phyloP scores from a whole-genome alignment of 2,113 vertebrate species.

The Hypanus sabinus region DNA sequence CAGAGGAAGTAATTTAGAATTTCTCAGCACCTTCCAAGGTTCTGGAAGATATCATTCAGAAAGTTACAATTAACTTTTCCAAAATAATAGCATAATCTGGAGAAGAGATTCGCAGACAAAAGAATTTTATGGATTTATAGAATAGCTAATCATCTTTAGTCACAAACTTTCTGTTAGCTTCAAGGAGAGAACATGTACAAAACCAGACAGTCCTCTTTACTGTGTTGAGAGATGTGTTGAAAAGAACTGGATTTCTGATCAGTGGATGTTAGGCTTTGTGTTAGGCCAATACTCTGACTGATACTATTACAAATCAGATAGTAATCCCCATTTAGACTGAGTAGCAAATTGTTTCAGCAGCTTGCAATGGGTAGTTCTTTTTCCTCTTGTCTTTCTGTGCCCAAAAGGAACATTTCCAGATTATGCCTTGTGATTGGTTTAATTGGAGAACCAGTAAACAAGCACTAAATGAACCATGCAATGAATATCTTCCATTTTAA shows the following conservation, averaged over 20 bases:
- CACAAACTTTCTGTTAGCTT: neutral
- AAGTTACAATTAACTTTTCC: neutral
- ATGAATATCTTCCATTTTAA: constrained; percentile 22
- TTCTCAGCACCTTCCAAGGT: neutral
- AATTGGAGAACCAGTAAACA: neutral
- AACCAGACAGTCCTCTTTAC: constrained; percentile 18
- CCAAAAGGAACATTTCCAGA: neutral
- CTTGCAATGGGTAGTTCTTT: neutral
- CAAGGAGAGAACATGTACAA: neutral
- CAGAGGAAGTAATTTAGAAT: neutral
- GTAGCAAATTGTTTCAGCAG: neutral
- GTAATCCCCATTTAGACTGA: neutral
- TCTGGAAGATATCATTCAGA: neutral
- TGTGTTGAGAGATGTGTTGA: neutral
- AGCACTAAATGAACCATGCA: neutral
- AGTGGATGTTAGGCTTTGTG: constrained; percentile 9
- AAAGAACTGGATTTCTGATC: neutral
- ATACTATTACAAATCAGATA: constrained; percentile 9
- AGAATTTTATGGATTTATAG: neutral
- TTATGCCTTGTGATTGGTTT: neutral
- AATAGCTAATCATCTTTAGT: neutral
- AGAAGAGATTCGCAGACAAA: neutral
- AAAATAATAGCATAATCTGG: neutral
- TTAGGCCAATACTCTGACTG: constrained; percentile 4
- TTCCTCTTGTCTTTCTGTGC: neutral